Evolutionary conservation across 2,888 invertebrate genomes (phyloP).

Genomic region (Entomobrya proxima): DNA sequence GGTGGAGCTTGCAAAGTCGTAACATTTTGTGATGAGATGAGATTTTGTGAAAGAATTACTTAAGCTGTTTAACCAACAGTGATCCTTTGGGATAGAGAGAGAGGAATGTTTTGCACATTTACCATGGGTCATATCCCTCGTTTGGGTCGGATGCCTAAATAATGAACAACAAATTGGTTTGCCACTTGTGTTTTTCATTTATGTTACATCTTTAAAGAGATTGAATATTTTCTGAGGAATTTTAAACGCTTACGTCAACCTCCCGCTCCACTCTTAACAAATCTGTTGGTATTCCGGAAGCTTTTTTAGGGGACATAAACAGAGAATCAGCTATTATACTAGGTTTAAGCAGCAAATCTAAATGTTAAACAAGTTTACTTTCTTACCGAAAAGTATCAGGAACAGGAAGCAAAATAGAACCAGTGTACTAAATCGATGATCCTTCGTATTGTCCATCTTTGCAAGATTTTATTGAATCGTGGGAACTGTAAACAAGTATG

Average conservation of each 20-base stretch:
- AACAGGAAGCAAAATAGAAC: not conserved
- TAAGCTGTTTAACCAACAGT: not conserved
- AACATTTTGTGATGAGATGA: not conserved
- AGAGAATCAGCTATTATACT: conserved; percentile 22
- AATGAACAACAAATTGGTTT: conserved; percentile 17
- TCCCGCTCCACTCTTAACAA: conserved; percentile 39
- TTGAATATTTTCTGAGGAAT: conserved; percentile 9
- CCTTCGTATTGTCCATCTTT: not conserved
- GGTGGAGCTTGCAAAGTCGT: too few relatives aligned
- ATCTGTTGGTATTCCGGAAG: conserved; percentile 9
- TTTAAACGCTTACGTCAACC: conserved; percentile 59
- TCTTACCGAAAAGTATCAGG: not conserved
- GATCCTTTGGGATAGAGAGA: not conserved
- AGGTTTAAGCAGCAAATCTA: not conserved
- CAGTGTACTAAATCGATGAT: not conserved
- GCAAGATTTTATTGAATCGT: not conserved
- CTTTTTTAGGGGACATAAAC: not conserved
- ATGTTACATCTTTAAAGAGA: too few relatives aligned
- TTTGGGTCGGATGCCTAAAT: conserved; percentile 53
- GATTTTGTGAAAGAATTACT: not conserved
- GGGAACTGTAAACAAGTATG: not conserved
- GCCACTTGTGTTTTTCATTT: not conserved
- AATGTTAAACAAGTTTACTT: not conserved
- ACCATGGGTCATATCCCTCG: conserved; percentile 61
- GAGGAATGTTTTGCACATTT: not conserved